Evolutionary conservation across 2,888 invertebrate species (phyloP).

Genomic region (Brachylomia viminalis): DNA sequence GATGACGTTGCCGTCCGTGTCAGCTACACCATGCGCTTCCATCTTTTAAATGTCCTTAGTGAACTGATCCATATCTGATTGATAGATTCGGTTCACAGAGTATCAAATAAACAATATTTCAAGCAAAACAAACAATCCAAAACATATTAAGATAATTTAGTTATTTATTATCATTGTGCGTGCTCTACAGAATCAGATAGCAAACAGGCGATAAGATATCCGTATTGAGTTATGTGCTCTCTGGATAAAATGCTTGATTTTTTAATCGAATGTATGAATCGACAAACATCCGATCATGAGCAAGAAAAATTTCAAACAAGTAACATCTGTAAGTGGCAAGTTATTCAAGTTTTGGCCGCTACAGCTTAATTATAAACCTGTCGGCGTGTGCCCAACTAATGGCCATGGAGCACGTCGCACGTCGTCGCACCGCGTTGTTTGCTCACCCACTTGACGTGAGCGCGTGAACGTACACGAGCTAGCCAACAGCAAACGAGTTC

Average conservation of each 20-base stretch:
- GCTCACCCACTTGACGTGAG: constrained; percentile 67
- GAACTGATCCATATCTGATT: constrained; percentile 10
- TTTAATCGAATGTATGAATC: constrained; percentile 17
- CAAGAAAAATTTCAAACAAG: constrained; percentile 50
- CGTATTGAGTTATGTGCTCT: background rate
- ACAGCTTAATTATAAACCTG: constrained; percentile 73
- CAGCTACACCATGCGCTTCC: background rate
- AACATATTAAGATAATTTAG: constrained; percentile 22
- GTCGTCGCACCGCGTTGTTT: constrained; percentile 72
- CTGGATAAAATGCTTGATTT: constrained; percentile 23
- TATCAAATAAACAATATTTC: constrained; percentile 36
- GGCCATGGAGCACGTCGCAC: constrained; percentile 76
- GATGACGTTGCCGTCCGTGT: background rate
- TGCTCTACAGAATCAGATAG: constrained; percentile 27
- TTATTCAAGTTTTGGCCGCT: constrained; percentile 57
- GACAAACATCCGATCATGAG: constrained; percentile 32
- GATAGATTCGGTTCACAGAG: constrained; percentile 22
- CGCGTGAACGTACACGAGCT: constrained; percentile 50
- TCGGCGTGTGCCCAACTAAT: constrained; percentile 68
- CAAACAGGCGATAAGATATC: constrained; percentile 15
- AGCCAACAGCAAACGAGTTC: constrained; percentile 38
- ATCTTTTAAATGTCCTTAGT: background rate
- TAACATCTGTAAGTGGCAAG: constrained; percentile 57
- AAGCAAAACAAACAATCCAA: constrained; percentile 26
- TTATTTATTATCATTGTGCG: constrained; percentile 23